Evolutionary conservation across 2,797 vertebrate species (phyloP), one percentile per base, ranked within the genome.

Genomic region (Simalia tracyae): DNA sequence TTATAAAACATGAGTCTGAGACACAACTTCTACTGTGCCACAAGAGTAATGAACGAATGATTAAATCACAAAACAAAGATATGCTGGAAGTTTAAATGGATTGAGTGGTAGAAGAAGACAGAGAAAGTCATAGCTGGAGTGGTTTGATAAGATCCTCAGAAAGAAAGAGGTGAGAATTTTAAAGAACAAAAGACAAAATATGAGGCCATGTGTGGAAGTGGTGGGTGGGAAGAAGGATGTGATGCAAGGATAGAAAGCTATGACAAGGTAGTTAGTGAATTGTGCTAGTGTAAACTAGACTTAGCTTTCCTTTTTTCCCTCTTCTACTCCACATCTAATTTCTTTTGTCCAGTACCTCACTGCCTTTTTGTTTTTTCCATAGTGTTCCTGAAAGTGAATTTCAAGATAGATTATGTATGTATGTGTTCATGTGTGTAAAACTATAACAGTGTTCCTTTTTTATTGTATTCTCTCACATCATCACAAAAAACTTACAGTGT

Each of bases 401-500:
- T 19, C 76, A 81, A 46, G 76, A 46, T 46, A 81, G 22, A 81
- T 31, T 59, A 59, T 60, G 22, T 10, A 87, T 87, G 12, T 63
- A 61, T 24, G 42, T 61, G 28, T 36, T 60, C n/a, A 60, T 86
- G 9, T 50, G 42, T 63, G 14, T 42, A 46, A 11, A 63, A 61
- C 7, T 14, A 46, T 87, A 61, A 26, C 1, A 24, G 60, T 87
- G 15, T 19, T 61, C 36, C 9, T 64, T 46, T n/a, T 42, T 89
- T 64, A 84, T 88, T 1, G 89, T 46, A 9, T 86, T 61, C 2
- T 56, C 87, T 61, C 84, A 56, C 19, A 5, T 88, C n/a, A 36
- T 86, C 64, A 87, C 46, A 84, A 89, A 86, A 26, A 90, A 36
- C 59, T 88, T 87, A 93, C n/a, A 2, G 56, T 91, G 92, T 59